phyloP scores from a whole-genome alignment of 2,797 vertebrate species.

The Etheostoma nigrum region DNA sequence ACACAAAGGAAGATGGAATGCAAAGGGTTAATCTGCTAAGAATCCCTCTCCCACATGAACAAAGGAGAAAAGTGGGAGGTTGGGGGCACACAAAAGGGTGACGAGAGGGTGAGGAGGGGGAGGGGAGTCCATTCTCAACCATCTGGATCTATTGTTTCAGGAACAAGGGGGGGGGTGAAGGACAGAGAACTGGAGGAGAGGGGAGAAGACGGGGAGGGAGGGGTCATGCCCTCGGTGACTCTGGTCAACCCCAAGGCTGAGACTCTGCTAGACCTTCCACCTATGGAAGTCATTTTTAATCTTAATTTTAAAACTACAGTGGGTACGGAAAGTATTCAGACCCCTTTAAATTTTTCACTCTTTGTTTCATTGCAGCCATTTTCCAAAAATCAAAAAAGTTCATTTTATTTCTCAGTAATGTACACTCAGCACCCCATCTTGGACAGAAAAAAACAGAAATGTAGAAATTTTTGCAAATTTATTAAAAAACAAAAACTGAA shows the following conservation, averaged over 20 bases:
- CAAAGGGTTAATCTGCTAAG: slow-evolving; percentile 87
- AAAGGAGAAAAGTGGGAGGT: slow-evolving; percentile 83
- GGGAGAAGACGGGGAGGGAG: slow-evolving; percentile 39
- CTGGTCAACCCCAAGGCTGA: slow-evolving; percentile 71
- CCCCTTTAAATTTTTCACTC: no score
- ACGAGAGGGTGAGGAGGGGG: slow-evolving; percentile 56
- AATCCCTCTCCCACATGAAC: slow-evolving; percentile 80
- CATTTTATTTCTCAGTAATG: no score
- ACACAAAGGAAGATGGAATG: slow-evolving; percentile 86
- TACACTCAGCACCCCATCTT: no score
- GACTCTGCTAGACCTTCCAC: slow-evolving; percentile 33
- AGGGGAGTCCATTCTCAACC: slow-evolving; percentile 78
- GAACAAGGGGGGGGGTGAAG: slow-evolving; percentile 50
- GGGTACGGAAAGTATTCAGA: no score
- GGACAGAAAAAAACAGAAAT: no score
- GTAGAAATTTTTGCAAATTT: no score
- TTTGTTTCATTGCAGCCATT: no score
- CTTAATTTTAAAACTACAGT: not conserved
- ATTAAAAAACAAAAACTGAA: no score
- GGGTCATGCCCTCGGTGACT: slow-evolving; percentile 70
- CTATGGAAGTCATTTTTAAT: slow-evolving; percentile 29
- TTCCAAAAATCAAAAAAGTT: no score
- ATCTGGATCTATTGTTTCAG: slow-evolving; percentile 89
- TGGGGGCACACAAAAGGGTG: slow-evolving; percentile 75
- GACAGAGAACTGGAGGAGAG: slow-evolving; percentile 54